Percentiles rank a stretch among this genome's conserved stretches.
phyloP scores from a whole-genome alignment of 2,888 invertebrate species.

The Stegana nigrithorax region DNA sequence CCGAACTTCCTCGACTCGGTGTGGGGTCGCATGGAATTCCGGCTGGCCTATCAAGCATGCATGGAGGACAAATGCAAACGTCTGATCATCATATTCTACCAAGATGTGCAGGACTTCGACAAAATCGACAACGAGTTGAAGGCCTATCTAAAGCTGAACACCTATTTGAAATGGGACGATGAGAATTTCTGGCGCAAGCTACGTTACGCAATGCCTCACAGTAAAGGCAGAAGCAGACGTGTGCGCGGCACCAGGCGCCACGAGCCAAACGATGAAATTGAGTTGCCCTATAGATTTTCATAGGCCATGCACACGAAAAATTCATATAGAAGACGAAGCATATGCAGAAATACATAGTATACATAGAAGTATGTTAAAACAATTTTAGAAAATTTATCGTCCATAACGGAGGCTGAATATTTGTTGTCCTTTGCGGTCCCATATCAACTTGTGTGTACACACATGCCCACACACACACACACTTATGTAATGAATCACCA shows the following conservation, averaged over 20 bases:
- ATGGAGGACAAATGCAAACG: neutral
- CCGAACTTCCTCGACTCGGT: neutral
- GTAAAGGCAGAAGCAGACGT: neutral
- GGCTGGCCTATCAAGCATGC: neutral
- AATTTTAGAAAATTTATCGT: no score
- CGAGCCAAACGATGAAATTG: neutral
- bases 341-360: no score
- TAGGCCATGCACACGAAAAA: no score
- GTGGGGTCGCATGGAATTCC: neutral
- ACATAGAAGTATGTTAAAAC: no score
- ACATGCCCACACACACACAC: neutral
- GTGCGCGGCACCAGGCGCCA: neutral
- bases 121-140: conserved; percentile 15
- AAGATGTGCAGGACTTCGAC: conserved; percentile 3
- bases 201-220: conserved; percentile 22
- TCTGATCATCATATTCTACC: neutral
- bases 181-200: conserved; percentile 19
- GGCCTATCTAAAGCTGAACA: conserved; percentile 22
- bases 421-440: no score
- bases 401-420: no score
- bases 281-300: no score
- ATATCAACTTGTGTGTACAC: no score
- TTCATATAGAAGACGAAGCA: no score
- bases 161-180: conserved; percentile 21
- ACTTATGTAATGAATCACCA: neutral